These are phyloP conservation scores for Cloeon dipterum DNA, from an alignment of 2,888 invertebrate species.

Conservation along the genomic window DNA sequence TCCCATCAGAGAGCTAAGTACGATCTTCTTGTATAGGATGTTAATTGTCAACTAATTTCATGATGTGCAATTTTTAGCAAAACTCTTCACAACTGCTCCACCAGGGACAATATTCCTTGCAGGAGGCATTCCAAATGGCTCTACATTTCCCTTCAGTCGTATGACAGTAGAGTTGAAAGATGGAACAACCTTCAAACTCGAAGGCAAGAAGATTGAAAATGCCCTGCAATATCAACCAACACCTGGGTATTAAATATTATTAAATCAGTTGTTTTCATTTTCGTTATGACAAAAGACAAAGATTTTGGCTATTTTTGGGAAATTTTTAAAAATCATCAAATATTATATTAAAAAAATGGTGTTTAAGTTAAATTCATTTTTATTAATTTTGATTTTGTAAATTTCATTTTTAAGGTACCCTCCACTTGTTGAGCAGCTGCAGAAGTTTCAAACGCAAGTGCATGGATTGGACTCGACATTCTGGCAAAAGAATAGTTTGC, in stretches of 20 bases:
- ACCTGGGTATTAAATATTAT: conserved; percentile 30
- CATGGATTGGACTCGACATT: conserved; percentile 36
- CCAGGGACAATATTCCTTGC: conserved; percentile 33
- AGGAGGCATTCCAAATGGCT: conserved; percentile 51
- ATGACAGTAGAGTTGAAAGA: conserved; percentile 32
- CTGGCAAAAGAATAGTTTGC: conserved; percentile 25
- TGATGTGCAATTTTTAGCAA: conserved; percentile 18
- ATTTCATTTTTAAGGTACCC: no score
- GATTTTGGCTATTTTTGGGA: no score
- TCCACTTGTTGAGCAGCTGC: conserved; percentile 30
- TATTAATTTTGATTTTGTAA: conserved; percentile 1
- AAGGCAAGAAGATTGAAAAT: conserved; percentile 31
- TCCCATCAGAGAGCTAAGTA: conserved; percentile 27
- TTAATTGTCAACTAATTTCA: no score
- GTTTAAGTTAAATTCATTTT: neutral
- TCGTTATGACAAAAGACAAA: neutral
- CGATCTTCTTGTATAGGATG: conserved; percentile 12
- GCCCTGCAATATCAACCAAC: conserved; percentile 56
- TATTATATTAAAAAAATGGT: no score
- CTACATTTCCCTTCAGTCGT: conserved; percentile 40
- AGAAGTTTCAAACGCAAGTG: conserved; percentile 32
- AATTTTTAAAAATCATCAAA: no score
- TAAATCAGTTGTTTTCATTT: neutral
- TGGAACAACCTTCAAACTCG: conserved; percentile 26
- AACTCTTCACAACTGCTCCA: conserved; percentile 22